phyloP scores from a whole-genome alignment of 2,888 invertebrate genomes.

The Abscondita cerata region DNA sequence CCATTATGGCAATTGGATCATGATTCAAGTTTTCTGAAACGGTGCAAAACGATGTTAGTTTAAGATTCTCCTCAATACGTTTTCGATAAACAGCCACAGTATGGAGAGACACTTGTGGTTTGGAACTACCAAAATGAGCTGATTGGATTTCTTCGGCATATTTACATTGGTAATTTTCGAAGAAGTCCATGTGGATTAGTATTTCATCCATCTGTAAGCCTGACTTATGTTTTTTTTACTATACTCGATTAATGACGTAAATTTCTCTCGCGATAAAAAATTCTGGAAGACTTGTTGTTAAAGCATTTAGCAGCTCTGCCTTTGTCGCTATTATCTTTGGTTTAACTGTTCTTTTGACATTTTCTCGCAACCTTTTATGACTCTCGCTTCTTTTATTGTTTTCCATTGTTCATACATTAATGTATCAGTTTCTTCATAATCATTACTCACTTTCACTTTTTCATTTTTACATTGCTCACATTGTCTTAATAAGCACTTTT shows the following conservation, averaged over 20 bases:
- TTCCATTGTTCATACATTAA: not conserved
- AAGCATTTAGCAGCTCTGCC: not conserved
- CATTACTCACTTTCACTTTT: not conserved
- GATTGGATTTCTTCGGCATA: too few species aligned
- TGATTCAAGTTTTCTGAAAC: too few species aligned
- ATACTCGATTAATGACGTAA: too few species aligned
- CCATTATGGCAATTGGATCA: too few species aligned
- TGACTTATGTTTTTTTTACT: not conserved
- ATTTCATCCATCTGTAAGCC: not conserved
- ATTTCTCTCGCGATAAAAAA: not conserved
- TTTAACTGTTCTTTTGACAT: not conserved
- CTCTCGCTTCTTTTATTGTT: not conserved
- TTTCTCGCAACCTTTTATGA: not conserved
- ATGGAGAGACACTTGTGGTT: slow-evolving; percentile 12
- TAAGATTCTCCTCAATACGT: not conserved
- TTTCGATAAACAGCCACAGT: slow-evolving; percentile 7
- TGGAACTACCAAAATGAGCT: too few species aligned
- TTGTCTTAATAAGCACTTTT: not conserved
- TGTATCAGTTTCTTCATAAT: not conserved
- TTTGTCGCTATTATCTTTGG: not conserved
- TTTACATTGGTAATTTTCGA: too few species aligned
- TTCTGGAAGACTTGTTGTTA: not conserved
- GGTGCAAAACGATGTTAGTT: not conserved
- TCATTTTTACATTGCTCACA: not conserved
- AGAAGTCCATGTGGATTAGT: too few species aligned